These are phyloP conservation scores for Meles meles DNA, from an alignment of 2,113 vertebrate species.

Conservation along the genomic window DNA sequence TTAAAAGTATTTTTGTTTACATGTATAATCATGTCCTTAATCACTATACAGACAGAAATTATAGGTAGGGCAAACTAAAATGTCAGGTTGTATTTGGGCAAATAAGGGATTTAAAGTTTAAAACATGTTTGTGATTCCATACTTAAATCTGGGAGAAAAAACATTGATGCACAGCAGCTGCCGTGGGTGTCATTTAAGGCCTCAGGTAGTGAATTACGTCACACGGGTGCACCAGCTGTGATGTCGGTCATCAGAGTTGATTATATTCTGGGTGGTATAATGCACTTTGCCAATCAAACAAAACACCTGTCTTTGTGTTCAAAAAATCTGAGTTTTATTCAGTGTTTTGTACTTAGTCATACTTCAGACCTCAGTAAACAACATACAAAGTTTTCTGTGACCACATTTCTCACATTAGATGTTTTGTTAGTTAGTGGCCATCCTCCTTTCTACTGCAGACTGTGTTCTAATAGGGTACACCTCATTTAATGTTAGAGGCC, in stretches of 20 bases:
- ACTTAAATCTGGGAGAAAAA: background rate
- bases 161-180: background rate
- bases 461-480: background rate
- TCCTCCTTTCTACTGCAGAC: background rate
- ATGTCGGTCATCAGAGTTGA: background rate
- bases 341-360: background rate
- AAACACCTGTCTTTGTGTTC: background rate
- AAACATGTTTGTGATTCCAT: background rate
- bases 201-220: background rate
- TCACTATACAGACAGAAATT: background rate
- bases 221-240: accelerated
- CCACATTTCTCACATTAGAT: background rate
- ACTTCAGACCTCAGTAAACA: background rate
- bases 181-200: background rate
- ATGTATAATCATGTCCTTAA: background rate
- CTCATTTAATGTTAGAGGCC: background rate
- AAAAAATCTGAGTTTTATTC: background rate
- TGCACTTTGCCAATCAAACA: background rate
- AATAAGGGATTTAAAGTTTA: background rate
- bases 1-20: conserved; percentile 30
- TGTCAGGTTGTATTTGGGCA: conserved; percentile 14
- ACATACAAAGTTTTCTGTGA: background rate
- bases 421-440: background rate
- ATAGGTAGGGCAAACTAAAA: background rate
- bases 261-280: background rate